These are phyloP conservation scores for Lingula anatina DNA, from an alignment of 2,888 invertebrate genomes.

Conservation along the genomic window DNA sequence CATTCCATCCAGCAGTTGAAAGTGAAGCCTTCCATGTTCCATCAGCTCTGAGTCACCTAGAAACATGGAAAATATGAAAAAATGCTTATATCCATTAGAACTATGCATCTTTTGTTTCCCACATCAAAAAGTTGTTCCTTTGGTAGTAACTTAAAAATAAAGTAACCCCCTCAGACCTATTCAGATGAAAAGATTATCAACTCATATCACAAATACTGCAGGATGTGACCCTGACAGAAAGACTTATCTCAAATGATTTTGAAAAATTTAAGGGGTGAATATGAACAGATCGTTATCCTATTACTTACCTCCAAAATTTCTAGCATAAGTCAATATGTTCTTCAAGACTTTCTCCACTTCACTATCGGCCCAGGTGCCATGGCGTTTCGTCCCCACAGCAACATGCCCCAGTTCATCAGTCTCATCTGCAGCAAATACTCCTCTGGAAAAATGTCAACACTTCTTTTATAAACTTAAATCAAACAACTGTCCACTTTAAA, in stretches of 20 bases:
- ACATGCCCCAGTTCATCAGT: constrained; percentile 6
- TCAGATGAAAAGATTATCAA: no score
- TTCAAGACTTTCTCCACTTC: constrained; percentile 60
- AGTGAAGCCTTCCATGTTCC: constrained; percentile 57
- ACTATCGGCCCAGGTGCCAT: constrained; percentile 63
- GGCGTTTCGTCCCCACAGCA: constrained; percentile 46
- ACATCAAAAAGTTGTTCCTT: no score
- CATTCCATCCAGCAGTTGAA: constrained; percentile 59
- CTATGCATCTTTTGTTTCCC: no score
- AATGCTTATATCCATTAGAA: no score
- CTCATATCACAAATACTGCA: no score
- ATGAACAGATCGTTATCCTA: no score
- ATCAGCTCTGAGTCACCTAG: constrained; percentile 25
- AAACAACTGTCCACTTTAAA: background rate
- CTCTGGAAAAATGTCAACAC: background rate
- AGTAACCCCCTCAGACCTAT: no score
- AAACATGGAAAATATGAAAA: background rate
- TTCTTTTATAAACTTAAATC: background rate
- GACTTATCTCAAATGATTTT: no score
- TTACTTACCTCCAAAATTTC: constrained; percentile 20
- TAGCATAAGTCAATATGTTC: constrained; percentile 51
- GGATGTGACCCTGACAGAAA: no score
- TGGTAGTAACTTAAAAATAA: no score
- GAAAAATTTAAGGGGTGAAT: no score
- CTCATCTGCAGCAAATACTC: background rate